A percentile compares a stretch with the other conserved stretches of the same genome.
Evolutionary conservation across 2,888 invertebrate species (phyloP).

Genomic region (Campoplex capitator): DNA sequence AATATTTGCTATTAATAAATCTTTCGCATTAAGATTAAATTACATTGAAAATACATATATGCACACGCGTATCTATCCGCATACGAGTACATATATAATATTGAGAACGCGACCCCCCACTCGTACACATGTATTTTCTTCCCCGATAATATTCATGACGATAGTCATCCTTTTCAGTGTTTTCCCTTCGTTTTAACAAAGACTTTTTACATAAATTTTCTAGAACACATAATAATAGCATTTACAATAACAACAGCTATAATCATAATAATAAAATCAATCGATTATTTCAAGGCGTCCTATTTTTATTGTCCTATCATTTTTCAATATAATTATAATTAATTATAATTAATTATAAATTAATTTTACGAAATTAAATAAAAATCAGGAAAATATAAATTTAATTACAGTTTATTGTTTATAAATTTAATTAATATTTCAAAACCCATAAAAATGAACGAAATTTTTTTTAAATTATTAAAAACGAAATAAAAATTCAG

Average conservation of each 20-base stretch:
- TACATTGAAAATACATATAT: conserved; percentile 15
- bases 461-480: no score
- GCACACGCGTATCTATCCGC: neutral
- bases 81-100: neutral
- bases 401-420: no score
- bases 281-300: no score
- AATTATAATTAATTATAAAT: no score
- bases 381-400: no score
- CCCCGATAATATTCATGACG: conserved; percentile 43
- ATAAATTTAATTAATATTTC: no score
- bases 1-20: conserved; percentile 64
- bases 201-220: conserved; percentile 4
- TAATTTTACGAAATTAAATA: no score
- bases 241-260: neutral
- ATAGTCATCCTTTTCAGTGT: conserved; percentile 3
- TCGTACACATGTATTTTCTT: conserved; percentile 29
- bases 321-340: no score
- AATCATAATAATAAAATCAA: neutral
- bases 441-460: no score
- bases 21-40: conserved; percentile 59
- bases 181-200: neutral
- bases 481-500: no score
- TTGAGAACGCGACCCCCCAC: conserved; percentile 54
- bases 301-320: no score
- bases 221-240: neutral